These are phyloP conservation scores for Okapia johnstoni DNA, from an alignment of 2,113 vertebrate genomes.

Conservation along the genomic window DNA sequence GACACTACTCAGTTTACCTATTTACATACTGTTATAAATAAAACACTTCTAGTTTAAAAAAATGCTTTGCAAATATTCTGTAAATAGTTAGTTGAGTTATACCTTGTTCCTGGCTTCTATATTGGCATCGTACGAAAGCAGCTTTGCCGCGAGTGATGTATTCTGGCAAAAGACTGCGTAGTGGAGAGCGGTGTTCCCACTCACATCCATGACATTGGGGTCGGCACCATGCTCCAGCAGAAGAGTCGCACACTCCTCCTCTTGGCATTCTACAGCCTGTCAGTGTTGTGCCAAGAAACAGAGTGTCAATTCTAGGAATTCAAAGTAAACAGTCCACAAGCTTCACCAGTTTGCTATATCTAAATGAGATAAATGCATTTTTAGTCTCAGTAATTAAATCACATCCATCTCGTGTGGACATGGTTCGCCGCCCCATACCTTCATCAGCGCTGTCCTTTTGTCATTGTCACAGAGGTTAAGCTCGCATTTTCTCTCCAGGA, in stretches of 20 bases:
- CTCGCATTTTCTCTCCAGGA: conserved; percentile 88
- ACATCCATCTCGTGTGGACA: neutral
- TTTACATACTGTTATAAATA: conserved; percentile 34
- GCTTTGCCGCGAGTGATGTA: conserved; percentile 71
- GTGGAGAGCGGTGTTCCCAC: conserved; percentile 90
- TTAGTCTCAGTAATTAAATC: neutral
- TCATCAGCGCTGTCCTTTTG: conserved; percentile 89
- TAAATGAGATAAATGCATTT: neutral
- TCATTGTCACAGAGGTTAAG: conserved; percentile 89
- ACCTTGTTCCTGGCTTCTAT: conserved; percentile 91
- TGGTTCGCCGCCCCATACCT: conserved; percentile 80
- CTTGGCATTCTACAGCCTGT: conserved; percentile 91
- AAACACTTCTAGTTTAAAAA: conserved; percentile 9
- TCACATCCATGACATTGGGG: conserved; percentile 84
- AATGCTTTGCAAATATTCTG: neutral
- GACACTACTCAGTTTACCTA: neutral
- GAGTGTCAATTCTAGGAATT: neutral
- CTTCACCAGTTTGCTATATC: neutral
- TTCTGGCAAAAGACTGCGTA: conserved; percentile 82
- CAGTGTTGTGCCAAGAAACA: neutral
- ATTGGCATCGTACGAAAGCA: conserved; percentile 83
- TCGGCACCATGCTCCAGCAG: conserved; percentile 88
- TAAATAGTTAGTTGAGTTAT: neutral
- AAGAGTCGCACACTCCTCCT: conserved; percentile 84
- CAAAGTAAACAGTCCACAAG: neutral